Conservation (phyloP, 2,888 invertebrate species). For the Sarcophaga carnaria region DNA sequence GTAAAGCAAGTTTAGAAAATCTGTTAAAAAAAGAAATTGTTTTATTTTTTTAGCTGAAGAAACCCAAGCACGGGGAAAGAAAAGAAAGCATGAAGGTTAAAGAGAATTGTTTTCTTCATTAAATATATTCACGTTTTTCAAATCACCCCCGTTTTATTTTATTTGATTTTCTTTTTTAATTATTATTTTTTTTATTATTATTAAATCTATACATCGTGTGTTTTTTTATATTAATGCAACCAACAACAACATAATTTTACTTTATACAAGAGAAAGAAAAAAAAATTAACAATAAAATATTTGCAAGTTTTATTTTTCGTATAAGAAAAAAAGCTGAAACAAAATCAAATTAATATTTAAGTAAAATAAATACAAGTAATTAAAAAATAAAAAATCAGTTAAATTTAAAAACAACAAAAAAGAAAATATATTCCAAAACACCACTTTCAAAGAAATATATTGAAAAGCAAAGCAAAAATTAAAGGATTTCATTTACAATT, state of each 20-base stretch:
- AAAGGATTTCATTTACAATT: slow-evolving; percentile 69
- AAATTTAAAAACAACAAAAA: slow-evolving; percentile 47
- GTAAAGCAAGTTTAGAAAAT: no score
- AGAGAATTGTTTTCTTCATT: slow-evolving; percentile 50
- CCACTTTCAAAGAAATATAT: slow-evolving; percentile 57
- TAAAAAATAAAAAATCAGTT: slow-evolving; percentile 49
- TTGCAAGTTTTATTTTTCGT: slow-evolving; percentile 68
- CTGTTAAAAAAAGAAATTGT: no score
- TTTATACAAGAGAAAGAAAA: slow-evolving; percentile 48
- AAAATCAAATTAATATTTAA: slow-evolving; percentile 71
- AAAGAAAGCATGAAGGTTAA: slow-evolving; percentile 87
- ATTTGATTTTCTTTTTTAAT: slow-evolving; percentile 22
- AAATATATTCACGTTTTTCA: slow-evolving; percentile 53
- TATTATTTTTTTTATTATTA: slow-evolving; percentile 46
- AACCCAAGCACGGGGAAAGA: slow-evolving; percentile 86
- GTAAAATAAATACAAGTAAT: slow-evolving; percentile 60
- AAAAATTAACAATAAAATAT: slow-evolving; percentile 33
- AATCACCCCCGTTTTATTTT: slow-evolving; percentile 64
- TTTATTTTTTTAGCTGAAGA: slow-evolving; percentile 78
- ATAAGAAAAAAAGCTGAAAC: slow-evolving; percentile 64
- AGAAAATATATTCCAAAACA: slow-evolving; percentile 42
- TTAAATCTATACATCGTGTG: slow-evolving; percentile 63
- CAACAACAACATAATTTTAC: slow-evolving; percentile 48
- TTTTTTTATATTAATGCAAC: slow-evolving; percentile 64
- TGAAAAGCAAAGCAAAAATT: slow-evolving; percentile 26